Evolutionary conservation across 2,113 vertebrate genomes (phyloP).

Genomic region (Balaenoptera acutorostrata): DNA sequence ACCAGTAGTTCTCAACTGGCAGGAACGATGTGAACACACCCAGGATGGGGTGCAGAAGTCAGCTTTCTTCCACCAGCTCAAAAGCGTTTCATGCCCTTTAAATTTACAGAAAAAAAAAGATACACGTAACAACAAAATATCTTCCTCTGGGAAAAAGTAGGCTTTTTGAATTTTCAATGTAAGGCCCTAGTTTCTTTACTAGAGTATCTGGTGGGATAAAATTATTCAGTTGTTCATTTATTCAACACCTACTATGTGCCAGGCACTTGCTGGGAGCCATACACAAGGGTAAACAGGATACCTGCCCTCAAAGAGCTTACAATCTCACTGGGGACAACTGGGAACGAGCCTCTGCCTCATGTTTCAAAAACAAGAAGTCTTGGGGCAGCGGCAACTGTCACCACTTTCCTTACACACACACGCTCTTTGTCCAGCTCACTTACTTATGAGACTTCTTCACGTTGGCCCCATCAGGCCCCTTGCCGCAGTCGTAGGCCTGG

Average conservation of each 20-base stretch:
- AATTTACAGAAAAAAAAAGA: background rate
- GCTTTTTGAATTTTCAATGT: accelerated
- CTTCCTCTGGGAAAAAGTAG: background rate
- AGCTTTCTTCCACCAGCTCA: background rate
- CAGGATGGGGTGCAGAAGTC: accelerated
- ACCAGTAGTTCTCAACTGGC: accelerated
- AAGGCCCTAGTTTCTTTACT: background rate
- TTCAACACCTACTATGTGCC: background rate
- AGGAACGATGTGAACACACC: no score
- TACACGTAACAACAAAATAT: background rate
- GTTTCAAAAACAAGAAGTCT: background rate
- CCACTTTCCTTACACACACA: accelerated
- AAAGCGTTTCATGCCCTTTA: accelerated
- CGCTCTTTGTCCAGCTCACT: constrained; percentile 68
- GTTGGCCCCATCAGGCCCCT: constrained; percentile 90
- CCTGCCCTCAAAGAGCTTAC: background rate
- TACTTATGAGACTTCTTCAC: constrained; percentile 98
- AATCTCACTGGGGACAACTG: accelerated
- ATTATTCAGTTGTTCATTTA: background rate
- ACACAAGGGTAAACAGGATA: background rate
- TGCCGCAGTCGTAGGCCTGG: constrained; percentile 97
- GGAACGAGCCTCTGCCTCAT: background rate
- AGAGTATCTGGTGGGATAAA: background rate
- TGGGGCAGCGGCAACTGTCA: background rate
- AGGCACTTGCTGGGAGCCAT: background rate